Evolutionary conservation across 2,113 vertebrate species (phyloP).

Genomic region (Xyrauchen texanus): DNA sequence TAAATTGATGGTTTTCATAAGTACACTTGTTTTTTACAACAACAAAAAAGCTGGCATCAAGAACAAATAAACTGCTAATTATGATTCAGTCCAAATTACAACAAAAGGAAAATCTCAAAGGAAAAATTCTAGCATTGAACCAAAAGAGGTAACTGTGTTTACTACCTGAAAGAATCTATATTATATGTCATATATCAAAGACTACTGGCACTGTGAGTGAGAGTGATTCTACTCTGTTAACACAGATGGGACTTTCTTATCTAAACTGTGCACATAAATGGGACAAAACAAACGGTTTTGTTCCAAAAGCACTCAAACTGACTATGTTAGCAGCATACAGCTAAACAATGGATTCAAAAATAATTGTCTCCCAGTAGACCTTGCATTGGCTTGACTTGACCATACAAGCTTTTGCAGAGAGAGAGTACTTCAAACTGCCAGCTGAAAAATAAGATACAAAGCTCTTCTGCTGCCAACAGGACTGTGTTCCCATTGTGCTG

Average conservation of each 20-base stretch:
- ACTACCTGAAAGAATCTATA: conserved; percentile 1
- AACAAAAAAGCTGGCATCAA: too few species aligned
- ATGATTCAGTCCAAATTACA: neutral
- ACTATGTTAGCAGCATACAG: conserved; percentile 39
- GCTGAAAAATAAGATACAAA: conserved; percentile 33
- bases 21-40: neutral
- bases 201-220: conserved; percentile 1
- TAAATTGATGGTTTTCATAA: too few species aligned
- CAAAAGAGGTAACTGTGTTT: neutral
- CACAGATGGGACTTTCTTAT: conserved; percentile 47
- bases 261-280: conserved; percentile 41
- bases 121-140: neutral
- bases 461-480: neutral
- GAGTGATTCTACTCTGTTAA: neutral
- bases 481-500: conserved; percentile 20
- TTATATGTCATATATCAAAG: conserved; percentile 17
- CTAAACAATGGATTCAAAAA: conserved; percentile 57
- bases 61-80: conserved; percentile 2
- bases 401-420: conserved; percentile 24
- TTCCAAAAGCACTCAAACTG: conserved; percentile 51
- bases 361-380: conserved; percentile 63
- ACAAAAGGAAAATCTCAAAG: conserved; percentile 4
- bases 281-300: conserved; percentile 51
- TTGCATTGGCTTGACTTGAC: conserved; percentile 50
- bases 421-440: conserved; percentile 39